These are phyloP conservation scores for Erinaceus europaeus DNA, from an alignment of 2,113 vertebrate species.

Conservation along the genomic window DNA sequence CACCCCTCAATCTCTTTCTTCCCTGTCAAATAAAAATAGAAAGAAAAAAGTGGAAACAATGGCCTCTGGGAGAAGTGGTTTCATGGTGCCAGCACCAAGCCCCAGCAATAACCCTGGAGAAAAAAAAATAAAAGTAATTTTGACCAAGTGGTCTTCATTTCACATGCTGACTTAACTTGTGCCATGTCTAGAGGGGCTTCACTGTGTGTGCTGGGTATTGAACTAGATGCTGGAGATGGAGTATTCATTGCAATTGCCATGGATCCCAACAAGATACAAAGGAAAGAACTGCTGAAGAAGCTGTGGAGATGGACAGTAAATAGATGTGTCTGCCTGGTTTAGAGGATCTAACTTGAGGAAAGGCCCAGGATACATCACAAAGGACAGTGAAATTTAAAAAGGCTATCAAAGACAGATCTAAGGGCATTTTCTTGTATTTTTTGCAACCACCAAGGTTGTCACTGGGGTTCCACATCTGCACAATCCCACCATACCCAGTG, in stretches of 20 bases:
- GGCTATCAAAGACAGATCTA: too few species aligned
- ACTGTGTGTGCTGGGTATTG: background rate
- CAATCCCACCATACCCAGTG: too few species aligned
- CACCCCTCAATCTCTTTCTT: too few species aligned
- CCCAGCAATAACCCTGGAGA: too few species aligned
- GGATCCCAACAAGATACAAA: background rate
- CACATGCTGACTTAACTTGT: background rate
- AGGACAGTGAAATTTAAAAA: too few species aligned
- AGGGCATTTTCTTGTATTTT: too few species aligned
- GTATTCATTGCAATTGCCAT: background rate
- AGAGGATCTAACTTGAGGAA: background rate
- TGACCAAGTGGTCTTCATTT: background rate
- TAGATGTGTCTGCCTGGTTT: background rate
- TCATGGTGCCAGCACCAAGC: too few species aligned
- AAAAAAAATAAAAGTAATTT: background rate
- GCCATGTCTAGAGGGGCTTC: background rate
- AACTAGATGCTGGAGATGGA: background rate
- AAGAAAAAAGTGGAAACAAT: too few species aligned
- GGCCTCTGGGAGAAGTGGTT: too few species aligned
- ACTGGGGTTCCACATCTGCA: too few species aligned
- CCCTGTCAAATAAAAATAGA: too few species aligned
- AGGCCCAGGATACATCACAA: background rate
- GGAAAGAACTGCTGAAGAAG: background rate
- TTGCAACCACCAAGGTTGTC: too few species aligned
- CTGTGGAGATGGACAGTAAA: background rate